Evolutionary conservation across 1,140 invertebrate genomes (phyloP).

Genomic region (Drosophila navojoa): DNA sequence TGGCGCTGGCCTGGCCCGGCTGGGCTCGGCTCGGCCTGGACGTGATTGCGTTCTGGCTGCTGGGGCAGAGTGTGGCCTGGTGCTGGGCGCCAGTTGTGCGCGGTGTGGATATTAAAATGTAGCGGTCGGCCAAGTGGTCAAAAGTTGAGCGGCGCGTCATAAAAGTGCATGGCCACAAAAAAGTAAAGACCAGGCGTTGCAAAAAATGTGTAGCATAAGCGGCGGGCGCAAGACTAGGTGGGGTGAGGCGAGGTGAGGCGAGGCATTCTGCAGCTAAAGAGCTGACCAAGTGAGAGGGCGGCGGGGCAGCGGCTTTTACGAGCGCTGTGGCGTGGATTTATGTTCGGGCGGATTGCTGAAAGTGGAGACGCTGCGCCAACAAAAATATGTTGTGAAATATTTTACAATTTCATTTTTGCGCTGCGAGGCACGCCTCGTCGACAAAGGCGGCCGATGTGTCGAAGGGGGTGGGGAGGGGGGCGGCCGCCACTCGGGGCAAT

Average conservation of each 20-base stretch:
- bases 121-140: constrained; percentile 76
- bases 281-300: neutral
- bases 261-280: neutral
- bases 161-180: constrained; percentile 44
- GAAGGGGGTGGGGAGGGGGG: neutral
- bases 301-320: constrained; percentile 39
- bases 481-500: constrained; percentile 60
- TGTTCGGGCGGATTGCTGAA: constrained; percentile 76
- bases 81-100: constrained; percentile 7
- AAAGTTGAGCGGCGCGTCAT: constrained; percentile 74
- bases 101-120: constrained; percentile 78
- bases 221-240: neutral
- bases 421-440: constrained; percentile 35
- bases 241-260: neutral
- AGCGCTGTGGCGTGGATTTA: constrained; percentile 61
- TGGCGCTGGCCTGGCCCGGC: constrained; percentile 1
- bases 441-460: constrained; percentile 5
- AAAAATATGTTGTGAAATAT: constrained; percentile 79
- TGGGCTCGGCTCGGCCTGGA: constrained; percentile 2
- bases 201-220: constrained; percentile 29
- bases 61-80: constrained; percentile 13
- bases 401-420: constrained; percentile 67
- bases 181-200: constrained; percentile 12
- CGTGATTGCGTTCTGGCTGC: constrained; percentile 13
- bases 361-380: constrained; percentile 62